These are phyloP conservation scores for Eublepharis macularius DNA, from an alignment of 2,113 vertebrate genomes.

Conservation along the genomic window DNA sequence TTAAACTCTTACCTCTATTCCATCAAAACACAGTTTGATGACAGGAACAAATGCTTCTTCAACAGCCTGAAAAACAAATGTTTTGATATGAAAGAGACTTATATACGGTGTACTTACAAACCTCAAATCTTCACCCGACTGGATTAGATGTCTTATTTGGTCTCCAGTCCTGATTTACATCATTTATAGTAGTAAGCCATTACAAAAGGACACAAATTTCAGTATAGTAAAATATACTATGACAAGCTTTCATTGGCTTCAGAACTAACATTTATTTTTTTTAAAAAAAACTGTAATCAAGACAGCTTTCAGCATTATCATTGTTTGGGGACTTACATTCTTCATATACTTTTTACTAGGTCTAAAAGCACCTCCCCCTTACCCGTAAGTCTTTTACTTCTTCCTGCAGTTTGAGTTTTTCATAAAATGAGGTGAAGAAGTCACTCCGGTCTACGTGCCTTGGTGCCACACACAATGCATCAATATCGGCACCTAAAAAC, in stretches of 20 bases:
- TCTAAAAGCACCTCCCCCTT: slow-evolving; percentile 15
- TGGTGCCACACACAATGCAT: slow-evolving; percentile 89
- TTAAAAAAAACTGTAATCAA: neutral
- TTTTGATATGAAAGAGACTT: slow-evolving; percentile 25
- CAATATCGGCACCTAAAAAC: slow-evolving; percentile 89
- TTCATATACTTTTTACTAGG: neutral
- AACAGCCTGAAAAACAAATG: slow-evolving; percentile 77
- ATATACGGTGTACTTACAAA: slow-evolving; percentile 15
- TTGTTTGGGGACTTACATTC: neutral
- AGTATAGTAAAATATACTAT: neutral
- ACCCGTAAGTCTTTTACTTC: slow-evolving; percentile 90
- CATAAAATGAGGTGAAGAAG: slow-evolving; percentile 91
- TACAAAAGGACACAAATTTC: neutral
- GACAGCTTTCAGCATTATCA: neutral
- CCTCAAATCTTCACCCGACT: slow-evolving; percentile 4
- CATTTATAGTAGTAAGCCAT: neutral
- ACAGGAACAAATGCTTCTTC: slow-evolving; percentile 91
- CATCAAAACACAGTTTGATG: slow-evolving; percentile 90
- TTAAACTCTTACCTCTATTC: slow-evolving; percentile 83
- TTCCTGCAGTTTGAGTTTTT: slow-evolving; percentile 88
- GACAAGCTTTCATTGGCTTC: neutral
- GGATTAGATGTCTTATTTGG: neutral
- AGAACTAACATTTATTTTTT: neutral
- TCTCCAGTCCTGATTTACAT: neutral
- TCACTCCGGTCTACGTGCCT: slow-evolving; percentile 87